Conservation (phyloP, 2,888 invertebrate species). For the Diplolepis rosae region DNA sequence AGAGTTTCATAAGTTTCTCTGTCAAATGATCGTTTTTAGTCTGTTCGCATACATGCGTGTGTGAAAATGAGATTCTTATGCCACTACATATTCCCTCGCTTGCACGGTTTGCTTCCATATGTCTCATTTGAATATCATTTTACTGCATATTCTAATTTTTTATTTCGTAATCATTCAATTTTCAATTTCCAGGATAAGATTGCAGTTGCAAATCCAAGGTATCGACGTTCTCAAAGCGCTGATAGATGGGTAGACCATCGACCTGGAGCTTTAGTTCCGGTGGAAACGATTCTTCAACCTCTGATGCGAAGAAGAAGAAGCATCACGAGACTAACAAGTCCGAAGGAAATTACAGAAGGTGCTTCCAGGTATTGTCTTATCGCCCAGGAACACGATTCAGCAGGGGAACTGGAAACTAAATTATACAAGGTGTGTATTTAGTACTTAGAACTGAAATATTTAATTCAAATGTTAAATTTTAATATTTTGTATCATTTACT, state of each 20-base stretch:
- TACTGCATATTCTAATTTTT: too few species aligned
- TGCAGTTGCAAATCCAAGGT: constrained; percentile 82
- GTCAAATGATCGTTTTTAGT: too few species aligned
- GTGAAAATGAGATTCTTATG: too few species aligned
- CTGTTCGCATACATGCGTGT: too few species aligned
- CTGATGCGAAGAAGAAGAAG: constrained; percentile 87
- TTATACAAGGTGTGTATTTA: constrained; percentile 82
- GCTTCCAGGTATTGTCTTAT: constrained; percentile 92
- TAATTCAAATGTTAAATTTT: constrained; percentile 13
- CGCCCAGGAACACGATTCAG: constrained; percentile 92
- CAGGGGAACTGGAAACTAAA: constrained; percentile 94
- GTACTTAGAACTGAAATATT: background rate
- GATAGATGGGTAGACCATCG: constrained; percentile 93
- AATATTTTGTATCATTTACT: constrained; percentile 21
- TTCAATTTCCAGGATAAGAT: constrained; percentile 76
- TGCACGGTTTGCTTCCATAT: too few species aligned
- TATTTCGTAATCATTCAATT: background rate
- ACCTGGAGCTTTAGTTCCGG: constrained; percentile 84
- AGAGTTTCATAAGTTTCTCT: too few species aligned
- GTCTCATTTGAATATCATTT: too few species aligned
- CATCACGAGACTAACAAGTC: constrained; percentile 86
- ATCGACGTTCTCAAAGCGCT: constrained; percentile 88
- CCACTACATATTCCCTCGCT: too few species aligned
- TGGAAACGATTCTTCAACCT: constrained; percentile 94
- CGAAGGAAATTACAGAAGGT: constrained; percentile 77